phyloP scores from a whole-genome alignment of 2,113 vertebrate genomes.

The Salvelinus fontinalis region DNA sequence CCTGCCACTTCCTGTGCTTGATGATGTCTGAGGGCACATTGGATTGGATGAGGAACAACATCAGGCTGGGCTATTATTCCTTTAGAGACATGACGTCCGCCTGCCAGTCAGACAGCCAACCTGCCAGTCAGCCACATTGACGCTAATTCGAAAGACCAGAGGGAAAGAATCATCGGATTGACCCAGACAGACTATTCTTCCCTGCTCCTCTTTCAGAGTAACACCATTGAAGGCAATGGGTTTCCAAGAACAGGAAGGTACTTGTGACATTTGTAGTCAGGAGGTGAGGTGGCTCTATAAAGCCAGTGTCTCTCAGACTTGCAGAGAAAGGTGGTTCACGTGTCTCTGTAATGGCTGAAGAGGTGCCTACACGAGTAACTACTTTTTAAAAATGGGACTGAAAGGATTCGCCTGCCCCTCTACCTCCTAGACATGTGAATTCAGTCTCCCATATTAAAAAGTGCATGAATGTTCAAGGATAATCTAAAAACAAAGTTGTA shows the following conservation, averaged over 20 bases:
- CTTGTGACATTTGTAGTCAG: neutral
- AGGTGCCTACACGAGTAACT: neutral
- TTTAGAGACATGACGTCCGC: no score
- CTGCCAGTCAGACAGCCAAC: no score
- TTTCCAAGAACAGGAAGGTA: neutral
- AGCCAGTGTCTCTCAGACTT: neutral
- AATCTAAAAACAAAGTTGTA: no score
- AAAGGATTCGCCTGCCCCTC: neutral
- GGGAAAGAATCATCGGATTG: no score
- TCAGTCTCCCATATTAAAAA: no score
- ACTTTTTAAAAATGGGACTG: neutral
- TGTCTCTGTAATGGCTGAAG: neutral
- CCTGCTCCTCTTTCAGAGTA: neutral
- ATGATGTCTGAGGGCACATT: constrained; percentile 23
- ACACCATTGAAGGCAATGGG: neutral
- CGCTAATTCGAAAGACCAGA: no score
- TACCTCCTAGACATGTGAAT: no score
- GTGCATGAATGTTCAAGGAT: no score
- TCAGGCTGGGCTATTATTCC: neutral
- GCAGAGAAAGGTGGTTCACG: neutral
- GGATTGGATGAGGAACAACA: constrained; percentile 6
- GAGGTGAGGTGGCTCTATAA: neutral
- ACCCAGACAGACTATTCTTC: neutral
- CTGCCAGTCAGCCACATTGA: no score
- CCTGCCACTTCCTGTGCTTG: constrained; percentile 19